Percentiles rank a stretch among this genome's conserved stretches.
phyloP scores from a whole-genome alignment of 2,888 invertebrate species.

The Pterobdella sp. region DNA sequence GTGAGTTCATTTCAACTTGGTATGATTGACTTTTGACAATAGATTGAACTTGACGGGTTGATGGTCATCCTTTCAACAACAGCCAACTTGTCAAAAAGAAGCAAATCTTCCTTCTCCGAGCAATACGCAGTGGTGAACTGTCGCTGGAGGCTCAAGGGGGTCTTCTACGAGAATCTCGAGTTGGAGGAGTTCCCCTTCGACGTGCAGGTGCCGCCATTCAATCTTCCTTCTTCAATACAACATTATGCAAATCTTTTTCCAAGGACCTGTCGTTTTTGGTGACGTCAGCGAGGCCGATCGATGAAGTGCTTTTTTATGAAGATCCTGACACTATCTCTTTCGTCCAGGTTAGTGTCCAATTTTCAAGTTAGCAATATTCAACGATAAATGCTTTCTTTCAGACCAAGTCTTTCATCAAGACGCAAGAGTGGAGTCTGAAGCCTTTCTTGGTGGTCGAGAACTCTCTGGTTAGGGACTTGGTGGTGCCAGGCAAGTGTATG shows the following conservation, averaged over 20 bases:
- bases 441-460: conserved; percentile 16
- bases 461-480: conserved; percentile 11
- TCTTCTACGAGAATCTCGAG: conserved; percentile 48
- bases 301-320: not conserved
- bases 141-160: conserved; percentile 41
- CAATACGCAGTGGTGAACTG: conserved; percentile 43
- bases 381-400: conserved; percentile 44
- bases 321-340: not conserved
- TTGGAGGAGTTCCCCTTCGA: conserved; percentile 49
- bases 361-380: conserved; percentile 40
- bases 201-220: conserved; percentile 43
- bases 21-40: not conserved
- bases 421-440: conserved; percentile 42
- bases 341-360: not conserved
- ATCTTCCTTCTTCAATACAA: not conserved
- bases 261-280: not conserved
- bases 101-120: conserved; percentile 30
- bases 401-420: conserved; percentile 47
- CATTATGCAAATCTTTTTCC: not conserved
- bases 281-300: not conserved
- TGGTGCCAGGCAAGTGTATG: conserved; percentile 9
- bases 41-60: not conserved
- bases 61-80: not conserved
- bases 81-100: not conserved
- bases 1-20: no score